Evolutionary conservation across 2,113 vertebrate genomes (phyloP), one percentile per base, ranked within the genome.

Genomic region (Syngnathus typhle): DNA sequence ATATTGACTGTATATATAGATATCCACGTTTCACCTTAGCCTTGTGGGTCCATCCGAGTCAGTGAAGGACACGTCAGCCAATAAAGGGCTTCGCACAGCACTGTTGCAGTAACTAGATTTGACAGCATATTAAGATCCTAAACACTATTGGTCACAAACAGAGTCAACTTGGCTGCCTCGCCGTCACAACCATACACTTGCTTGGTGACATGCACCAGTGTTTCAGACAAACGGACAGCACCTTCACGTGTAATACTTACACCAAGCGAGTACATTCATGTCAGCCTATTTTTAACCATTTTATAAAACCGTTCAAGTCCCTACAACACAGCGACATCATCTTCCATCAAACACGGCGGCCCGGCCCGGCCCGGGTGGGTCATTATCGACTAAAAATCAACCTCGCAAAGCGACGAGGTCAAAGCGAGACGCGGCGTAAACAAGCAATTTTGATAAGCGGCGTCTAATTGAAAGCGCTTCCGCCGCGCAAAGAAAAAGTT

Each of bases 21-120:
- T 67, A 81, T 85, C 73, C 67, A 71, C 60, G 74, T 68, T 59
- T 82, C 81, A 83, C 86, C 76, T 72, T 36, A 75, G 75, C 71
- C 65, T 71, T 82, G 81, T 86, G 83, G 83, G 77, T 75, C 59
- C 75, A 15, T 60, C 67, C 72, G 68, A 76, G 52, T 67, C 69
- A 67, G 39, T 37, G 59, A 66, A 32, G 55, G 67, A 60, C 77
- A 69, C 49, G 64, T 65, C 65, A 32, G 60, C 2, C 39, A 62
- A 43, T 27, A 7, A 23, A 13, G 5, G 7, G 56, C 56, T 59
- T 60, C 36, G 9, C 52, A 23, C 9, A 38, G 58, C 19, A 51
- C 19, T 19, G 47, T n/a, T 51, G 47, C 7, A 8, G 1, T 8
- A 9, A n/a, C 7, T n/a, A n/a, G 7, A n/a, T 51, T 51, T 19